phyloP scores from a whole-genome alignment of 64 coral and sea anemone genomes.

The Porites australiensis region DNA sequence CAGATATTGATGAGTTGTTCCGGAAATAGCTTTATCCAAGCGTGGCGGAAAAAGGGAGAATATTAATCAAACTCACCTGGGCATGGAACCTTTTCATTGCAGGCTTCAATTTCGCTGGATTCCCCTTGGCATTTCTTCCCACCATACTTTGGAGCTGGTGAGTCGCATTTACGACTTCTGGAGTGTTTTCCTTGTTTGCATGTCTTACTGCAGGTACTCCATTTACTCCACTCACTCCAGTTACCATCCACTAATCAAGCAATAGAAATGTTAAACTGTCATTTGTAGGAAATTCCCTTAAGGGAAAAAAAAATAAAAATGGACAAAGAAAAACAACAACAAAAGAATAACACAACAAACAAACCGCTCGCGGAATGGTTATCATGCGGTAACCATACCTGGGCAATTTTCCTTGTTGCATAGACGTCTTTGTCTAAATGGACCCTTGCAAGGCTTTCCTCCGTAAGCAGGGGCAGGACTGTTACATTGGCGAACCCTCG shows the following conservation, averaged over 20 bases:
- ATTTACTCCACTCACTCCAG: neutral
- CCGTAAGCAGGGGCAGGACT: constrained; percentile 50
- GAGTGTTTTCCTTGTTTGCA: neutral
- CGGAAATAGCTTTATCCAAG: too few relatives aligned
- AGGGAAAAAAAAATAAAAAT: neutral
- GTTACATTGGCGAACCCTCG: constrained; percentile 27
- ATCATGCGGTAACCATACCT: neutral
- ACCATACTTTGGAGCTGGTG: constrained; percentile 25
- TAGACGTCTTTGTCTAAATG: neutral
- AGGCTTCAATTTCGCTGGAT: neutral
- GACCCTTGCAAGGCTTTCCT: constrained; percentile 43
- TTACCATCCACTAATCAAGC: constrained; percentile 7
- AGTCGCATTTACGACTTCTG: neutral
- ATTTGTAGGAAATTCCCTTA: too few relatives aligned
- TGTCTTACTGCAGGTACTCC: constrained; percentile 18
- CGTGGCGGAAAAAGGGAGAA: too few relatives aligned
- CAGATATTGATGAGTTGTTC: too few relatives aligned
- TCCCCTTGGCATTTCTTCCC: constrained; percentile 13
- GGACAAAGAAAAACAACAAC: neutral
- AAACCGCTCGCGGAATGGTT: too few relatives aligned
- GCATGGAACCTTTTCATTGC: constrained; percentile 34
- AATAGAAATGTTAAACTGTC: neutral
- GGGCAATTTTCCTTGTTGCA: constrained; percentile 41
- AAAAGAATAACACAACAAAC: neutral
- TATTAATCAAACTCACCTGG: constrained; percentile 21